phyloP scores from a whole-genome alignment of 2,113 vertebrate genomes.

The Psephotus haematonotus region DNA sequence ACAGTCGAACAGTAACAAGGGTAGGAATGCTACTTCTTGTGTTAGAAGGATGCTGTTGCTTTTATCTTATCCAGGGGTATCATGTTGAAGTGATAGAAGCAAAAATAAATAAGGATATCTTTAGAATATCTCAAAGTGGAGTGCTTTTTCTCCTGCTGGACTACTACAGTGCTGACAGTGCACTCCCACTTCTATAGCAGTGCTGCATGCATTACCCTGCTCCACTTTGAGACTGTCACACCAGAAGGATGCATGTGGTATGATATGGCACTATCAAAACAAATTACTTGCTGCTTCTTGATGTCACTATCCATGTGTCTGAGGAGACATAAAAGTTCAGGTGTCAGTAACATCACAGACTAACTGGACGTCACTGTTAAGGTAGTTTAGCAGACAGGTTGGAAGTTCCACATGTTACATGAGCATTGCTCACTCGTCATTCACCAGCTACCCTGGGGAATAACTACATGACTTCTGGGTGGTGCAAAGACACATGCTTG shows the following conservation, averaged over 20 bases:
- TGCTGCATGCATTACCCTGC: background rate
- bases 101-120: background rate
- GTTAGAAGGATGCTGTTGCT: background rate
- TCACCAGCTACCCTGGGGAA: background rate
- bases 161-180: background rate
- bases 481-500: background rate
- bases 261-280: rapidly evolving
- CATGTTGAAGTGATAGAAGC: background rate
- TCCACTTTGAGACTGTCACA: background rate
- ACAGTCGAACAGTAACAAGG: background rate
- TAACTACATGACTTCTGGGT: rapidly evolving
- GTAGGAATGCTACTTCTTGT: background rate
- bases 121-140: background rate
- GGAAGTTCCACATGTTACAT: rapidly evolving
- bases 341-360: background rate
- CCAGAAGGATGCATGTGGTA: background rate
- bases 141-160: background rate
- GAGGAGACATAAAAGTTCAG: background rate
- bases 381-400: background rate
- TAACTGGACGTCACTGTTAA: background rate
- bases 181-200: background rate
- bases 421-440: background rate
- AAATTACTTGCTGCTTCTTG: background rate
- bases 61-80: background rate
- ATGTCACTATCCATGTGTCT: background rate